Evolutionary conservation across 1,140 invertebrate genomes (phyloP).

Genomic region (Chrysomallon squamiferum): DNA sequence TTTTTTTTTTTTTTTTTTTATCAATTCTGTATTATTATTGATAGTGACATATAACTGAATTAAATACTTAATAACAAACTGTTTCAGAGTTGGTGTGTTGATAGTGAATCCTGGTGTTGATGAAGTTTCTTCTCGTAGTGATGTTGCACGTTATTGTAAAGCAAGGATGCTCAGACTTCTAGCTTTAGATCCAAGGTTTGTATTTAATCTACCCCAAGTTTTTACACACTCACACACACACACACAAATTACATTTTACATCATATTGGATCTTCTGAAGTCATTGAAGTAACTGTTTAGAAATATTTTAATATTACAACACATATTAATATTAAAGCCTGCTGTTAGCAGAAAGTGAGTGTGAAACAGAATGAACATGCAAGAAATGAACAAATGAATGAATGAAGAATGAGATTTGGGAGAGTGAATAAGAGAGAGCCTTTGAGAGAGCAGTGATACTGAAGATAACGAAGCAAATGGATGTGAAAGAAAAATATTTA

Average conservation of each 20-base stretch:
- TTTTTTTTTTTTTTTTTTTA: not conserved
- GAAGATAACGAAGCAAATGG: not conserved
- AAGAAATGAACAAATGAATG: not conserved
- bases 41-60: not conserved
- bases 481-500: not conserved
- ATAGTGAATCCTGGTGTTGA: not conserved
- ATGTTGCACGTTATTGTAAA: not conserved
- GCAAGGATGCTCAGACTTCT: not conserved
- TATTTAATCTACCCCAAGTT: not conserved
- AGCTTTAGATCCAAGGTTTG: not conserved
- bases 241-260: not conserved
- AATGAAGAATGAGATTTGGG: not conserved
- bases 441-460: not conserved
- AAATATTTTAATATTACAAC: not conserved
- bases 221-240: not conserved
- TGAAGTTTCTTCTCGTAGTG: not conserved
- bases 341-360: not conserved
- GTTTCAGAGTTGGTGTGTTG: conserved; percentile 2
- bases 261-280: not conserved
- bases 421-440: not conserved
- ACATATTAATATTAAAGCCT: not conserved
- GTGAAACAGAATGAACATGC: not conserved
- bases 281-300: not conserved
- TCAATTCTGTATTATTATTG: not conserved
- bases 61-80: not conserved